These are phyloP conservation scores for Nibea coibor DNA, from an alignment of 2,113 vertebrate genomes.

Conservation along the genomic window DNA sequence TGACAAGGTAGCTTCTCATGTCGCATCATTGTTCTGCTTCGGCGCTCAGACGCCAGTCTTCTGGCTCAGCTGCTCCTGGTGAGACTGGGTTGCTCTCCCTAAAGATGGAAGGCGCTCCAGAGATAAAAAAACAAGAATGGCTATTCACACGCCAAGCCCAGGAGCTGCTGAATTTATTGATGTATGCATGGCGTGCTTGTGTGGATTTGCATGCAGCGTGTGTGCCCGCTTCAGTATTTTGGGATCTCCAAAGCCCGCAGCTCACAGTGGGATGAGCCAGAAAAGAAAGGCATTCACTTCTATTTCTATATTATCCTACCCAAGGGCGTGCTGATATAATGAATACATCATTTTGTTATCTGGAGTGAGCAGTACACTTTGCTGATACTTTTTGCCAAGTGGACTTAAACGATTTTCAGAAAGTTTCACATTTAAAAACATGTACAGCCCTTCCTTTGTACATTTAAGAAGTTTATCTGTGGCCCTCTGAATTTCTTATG, in stretches of 20 bases:
- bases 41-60: constrained; percentile 41
- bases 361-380: constrained; percentile 45
- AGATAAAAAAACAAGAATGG: constrained; percentile 45
- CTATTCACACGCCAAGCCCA: constrained; percentile 23
- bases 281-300: constrained; percentile 49
- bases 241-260: constrained; percentile 30
- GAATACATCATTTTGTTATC: constrained; percentile 72
- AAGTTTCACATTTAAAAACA: constrained; percentile 58
- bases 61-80: constrained; percentile 33
- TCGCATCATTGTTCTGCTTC: constrained; percentile 60
- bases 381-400: constrained; percentile 45
- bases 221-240: constrained; percentile 40
- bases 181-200: background rate
- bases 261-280: constrained; percentile 43
- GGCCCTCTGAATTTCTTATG: constrained; percentile 36
- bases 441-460: constrained; percentile 35
- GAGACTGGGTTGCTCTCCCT: constrained; percentile 27
- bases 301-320: constrained; percentile 68
- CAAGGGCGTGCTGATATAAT: constrained; percentile 63
- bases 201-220: constrained; percentile 20
- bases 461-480: constrained; percentile 57
- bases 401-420: constrained; percentile 41
- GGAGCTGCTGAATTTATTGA: constrained; percentile 16
- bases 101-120: constrained; percentile 30
- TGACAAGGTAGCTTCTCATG: constrained; percentile 53